Conservation (phyloP, 2,113 vertebrate genomes). For the Daboia siamensis region DNA sequence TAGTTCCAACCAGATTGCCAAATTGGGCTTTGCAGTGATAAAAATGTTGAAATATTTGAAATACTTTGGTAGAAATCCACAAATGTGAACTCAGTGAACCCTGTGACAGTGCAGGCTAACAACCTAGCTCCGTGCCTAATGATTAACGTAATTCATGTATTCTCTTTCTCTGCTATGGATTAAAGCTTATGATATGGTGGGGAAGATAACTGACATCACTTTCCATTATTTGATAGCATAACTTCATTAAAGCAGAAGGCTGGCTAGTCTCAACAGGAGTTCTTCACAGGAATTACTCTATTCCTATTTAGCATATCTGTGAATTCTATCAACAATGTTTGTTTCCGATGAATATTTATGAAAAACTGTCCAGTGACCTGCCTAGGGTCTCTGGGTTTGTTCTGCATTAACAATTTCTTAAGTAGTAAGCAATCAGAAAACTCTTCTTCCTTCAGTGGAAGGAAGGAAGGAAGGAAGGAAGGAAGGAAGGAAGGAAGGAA, state of each 20-base stretch:
- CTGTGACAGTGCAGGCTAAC: background rate
- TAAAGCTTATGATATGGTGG: constrained; percentile 33
- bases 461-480: too few relatives aligned
- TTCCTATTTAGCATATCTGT: constrained; percentile 66
- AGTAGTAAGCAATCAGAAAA: constrained; percentile 57
- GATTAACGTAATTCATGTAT: constrained; percentile 7
- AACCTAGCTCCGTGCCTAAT: background rate
- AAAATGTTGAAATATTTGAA: background rate
- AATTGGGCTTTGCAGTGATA: background rate
- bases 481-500: too few relatives aligned
- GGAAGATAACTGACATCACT: constrained; percentile 57
- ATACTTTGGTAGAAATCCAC: background rate
- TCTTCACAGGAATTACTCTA: constrained; percentile 64
- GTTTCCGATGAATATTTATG: constrained; percentile 70
- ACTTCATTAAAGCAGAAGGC: constrained; percentile 66
- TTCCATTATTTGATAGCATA: constrained; percentile 61
- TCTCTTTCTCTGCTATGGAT: constrained; percentile 10
- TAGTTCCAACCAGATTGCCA: background rate
- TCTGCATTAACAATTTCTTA: constrained; percentile 62
- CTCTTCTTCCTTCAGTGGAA: constrained; percentile 46
- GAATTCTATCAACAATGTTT: constrained; percentile 66
- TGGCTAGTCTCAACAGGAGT: constrained; percentile 58
- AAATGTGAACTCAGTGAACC: background rate
- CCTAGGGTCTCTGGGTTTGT: constrained; percentile 58
- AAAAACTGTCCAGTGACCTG: constrained; percentile 69